Evolutionary conservation across 2,888 invertebrate species (phyloP), one percentile per base, ranked within the genome.

Genomic region (Sepiola atlantica): DNA sequence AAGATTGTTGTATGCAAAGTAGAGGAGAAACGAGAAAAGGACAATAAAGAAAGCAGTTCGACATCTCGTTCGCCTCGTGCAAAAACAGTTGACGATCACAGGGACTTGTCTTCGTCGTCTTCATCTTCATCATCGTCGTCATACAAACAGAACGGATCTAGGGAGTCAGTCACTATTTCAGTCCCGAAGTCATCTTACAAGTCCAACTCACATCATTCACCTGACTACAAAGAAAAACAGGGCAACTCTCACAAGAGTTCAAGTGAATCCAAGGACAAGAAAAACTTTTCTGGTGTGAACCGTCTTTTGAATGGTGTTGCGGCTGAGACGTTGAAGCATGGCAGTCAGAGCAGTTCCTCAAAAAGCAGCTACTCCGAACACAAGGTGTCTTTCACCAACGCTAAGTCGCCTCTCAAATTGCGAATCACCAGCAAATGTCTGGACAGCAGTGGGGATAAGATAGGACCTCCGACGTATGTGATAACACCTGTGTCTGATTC

Each of bases 391-490:
- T 92, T 92, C 12, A 92, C 92, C n/a, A 92, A 92, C 28, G 92
- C 92, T 45, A 92, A 92, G n/a, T 92, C 92, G n/a, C 92, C 92
- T 18, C 55, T 92, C n/a, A 92, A 92, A 92, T 54, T 92, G 16
- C 92, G 92, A 16, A 92, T 92, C 28, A 92, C 92, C 35, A 92
- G 92, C 92, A 92, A 92, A 35, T 92, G 92, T 45, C 45, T 92
- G 92, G 92, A 92, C 92, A 45, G 92, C n/a, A 92, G 92, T 92
- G 92, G 92, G 55, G 92, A 92, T n/a, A 92, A 92, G 92, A 92
- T 45, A 45, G 92, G 35, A 16, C 92, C 92, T 21, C 92, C 92
- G 45, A 92, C 92, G 54, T 92, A 92, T 45, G 92, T 92, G 45
- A 92, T 92, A 45, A 92, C 92, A 35, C 92, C 92, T 10, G 92